Evolutionary conservation across 37 sponge, comb jelly and placozoan species (phyloP), one percentile per base, ranked within the genome.

Genomic region (Aphrocallistes beatrix): DNA sequence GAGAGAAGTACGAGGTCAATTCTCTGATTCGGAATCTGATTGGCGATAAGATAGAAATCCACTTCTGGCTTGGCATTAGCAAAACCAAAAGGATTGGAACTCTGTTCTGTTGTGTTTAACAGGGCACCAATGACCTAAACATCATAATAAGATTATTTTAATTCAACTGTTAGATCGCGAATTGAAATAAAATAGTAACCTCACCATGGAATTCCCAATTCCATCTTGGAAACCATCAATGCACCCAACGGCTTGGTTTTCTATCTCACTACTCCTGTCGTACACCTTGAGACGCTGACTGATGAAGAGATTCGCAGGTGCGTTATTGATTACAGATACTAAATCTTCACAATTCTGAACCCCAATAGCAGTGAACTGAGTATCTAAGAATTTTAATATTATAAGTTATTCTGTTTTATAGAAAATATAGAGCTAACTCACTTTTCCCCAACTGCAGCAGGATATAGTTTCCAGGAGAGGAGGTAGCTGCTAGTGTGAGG

Each of bases 201-300:
- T 6, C 10, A 60, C 75, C 75, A 60, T 3, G 8, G 75, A 13
- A 32, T 60, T 60, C n/a, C 21, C 75, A 21, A 6, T 13, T 60
- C 34, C 28, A 13, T 30, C n/a, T 30, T 60, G 17, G 21, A 60
- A 60, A 8, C 3, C 3, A 60, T 60, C n/a, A 13, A 60, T 30
- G n/a, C 75, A 60, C 1, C 75, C 75, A 13, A n/a, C n/a, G n/a
- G n/a, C n/a, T n/a, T n/a, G n/a, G n/a, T n/a, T n/a, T n/a, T n/a
- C n/a, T n/a, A n/a, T n/a, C n/a, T n/a, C n/a, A n/a, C n/a, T n/a
- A n/a, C n/a, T 60, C n/a, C 75, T 60, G 6, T 60, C 28, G 34
- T 60, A 60, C 32, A 60, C 75, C 75, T 60, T 60, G 75, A 60
- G 75, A 30, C 75, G 75, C n/a, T 60, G 75, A 30, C 75, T 60